These are phyloP conservation scores for Ephialtes manifestator DNA, from an alignment of 2,888 invertebrate genomes.

Conservation along the genomic window DNA sequence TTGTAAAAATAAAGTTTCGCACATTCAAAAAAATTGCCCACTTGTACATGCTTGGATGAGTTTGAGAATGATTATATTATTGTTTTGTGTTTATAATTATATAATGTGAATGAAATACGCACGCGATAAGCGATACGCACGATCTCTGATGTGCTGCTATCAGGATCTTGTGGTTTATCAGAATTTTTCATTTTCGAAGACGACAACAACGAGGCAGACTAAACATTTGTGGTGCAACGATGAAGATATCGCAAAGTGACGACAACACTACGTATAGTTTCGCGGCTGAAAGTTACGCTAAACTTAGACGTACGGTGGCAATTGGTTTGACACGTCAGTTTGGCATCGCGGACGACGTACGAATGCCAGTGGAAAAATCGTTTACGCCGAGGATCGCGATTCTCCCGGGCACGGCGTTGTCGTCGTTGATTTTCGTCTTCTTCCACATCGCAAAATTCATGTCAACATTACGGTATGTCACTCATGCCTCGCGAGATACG, in stretches of 20 bases:
- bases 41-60: not conserved
- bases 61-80: not conserved
- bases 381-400: slow-evolving; percentile 10
- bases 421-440: not conserved
- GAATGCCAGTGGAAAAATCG: slow-evolving; percentile 7
- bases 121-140: slow-evolving; percentile 80
- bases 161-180: slow-evolving; percentile 18
- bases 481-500: slow-evolving; percentile 15
- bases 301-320: slow-evolving; percentile 42
- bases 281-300: slow-evolving; percentile 18
- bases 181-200: slow-evolving; percentile 49
- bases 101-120: slow-evolving; percentile 71
- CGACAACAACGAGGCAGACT: not conserved
- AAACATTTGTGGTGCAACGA: not conserved
- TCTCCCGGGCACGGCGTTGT: slow-evolving; percentile 23
- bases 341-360: slow-evolving; percentile 14
- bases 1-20: no score
- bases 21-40: no score
- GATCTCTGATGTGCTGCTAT: slow-evolving; percentile 71
- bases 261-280: not conserved
- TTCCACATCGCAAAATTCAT: slow-evolving; percentile 26
- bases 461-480: not conserved
- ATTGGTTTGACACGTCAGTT: slow-evolving; percentile 40
- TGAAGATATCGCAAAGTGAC: not conserved
- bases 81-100: not conserved